These are phyloP conservation scores for Calosoma granatense DNA, from an alignment of 1,140 invertebrate genomes.

Conservation along the genomic window DNA sequence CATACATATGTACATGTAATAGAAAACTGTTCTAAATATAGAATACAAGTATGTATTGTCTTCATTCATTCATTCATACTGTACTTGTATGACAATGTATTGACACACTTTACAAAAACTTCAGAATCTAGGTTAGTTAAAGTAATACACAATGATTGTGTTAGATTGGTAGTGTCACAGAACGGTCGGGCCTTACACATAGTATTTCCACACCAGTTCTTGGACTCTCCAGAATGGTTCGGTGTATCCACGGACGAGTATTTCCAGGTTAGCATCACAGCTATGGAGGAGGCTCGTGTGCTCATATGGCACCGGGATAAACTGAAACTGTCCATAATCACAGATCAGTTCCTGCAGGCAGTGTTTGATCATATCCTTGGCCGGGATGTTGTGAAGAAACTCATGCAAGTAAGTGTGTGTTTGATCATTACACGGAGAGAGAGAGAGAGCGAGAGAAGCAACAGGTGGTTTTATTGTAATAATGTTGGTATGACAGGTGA, in stretches of 20 bases:
- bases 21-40: no score
- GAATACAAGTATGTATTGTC: not conserved
- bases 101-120: no score
- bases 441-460: no score
- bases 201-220: conserved; percentile 81
- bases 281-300: conserved; percentile 76
- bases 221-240: conserved; percentile 90
- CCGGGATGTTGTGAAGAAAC: conserved; percentile 79
- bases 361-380: conserved; percentile 82
- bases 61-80: no score
- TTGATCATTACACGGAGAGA: no score
- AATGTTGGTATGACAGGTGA: conserved; percentile 43
- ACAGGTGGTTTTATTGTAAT: not conserved
- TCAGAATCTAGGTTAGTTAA: no score
- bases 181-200: conserved; percentile 77
- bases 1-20: no score
- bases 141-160: no score
- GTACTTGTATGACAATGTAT: no score
- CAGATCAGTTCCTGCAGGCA: conserved; percentile 71
- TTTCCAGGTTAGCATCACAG: conserved; percentile 83
- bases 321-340: conserved; percentile 73
- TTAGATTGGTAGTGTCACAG: conserved; percentile 77
- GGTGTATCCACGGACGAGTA: conserved; percentile 79
- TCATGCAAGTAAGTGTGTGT: conserved; percentile 61
- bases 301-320: conserved; percentile 80